Conservation (phyloP, 2,797 vertebrate species). For the Arctocebus calabarensis region DNA sequence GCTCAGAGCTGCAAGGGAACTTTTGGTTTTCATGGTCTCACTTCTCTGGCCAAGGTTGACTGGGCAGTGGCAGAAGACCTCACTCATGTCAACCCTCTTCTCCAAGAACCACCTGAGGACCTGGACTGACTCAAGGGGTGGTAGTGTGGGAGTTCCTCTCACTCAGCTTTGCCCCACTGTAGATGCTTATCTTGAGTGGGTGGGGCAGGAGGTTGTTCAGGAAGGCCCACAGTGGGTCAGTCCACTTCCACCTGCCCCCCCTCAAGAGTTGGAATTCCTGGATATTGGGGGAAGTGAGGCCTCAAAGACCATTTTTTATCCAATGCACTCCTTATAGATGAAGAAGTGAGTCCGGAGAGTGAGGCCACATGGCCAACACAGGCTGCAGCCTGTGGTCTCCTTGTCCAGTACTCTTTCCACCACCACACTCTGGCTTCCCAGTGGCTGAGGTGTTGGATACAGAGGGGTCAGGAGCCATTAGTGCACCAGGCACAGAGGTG, state of each 20-base stretch:
- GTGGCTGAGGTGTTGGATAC: neutral
- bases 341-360: neutral
- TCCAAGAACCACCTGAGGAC: no score
- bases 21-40: neutral
- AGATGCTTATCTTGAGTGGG: neutral
- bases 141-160: neutral
- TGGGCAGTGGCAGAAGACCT: neutral
- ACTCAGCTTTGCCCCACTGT: no score
- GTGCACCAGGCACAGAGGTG: neutral
- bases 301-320: neutral
- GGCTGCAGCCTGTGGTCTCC: neutral
- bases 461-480: neutral
- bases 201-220: neutral
- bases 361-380: neutral
- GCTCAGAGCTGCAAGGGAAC: neutral
- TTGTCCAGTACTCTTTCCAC: neutral
- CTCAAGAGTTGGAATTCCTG: neutral
- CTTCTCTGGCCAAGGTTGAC: neutral
- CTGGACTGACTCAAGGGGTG: neutral
- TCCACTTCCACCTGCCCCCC: neutral
- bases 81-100: neutral
- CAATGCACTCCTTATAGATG: neutral
- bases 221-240: neutral
- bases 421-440: neutral
- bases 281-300: neutral